These are phyloP conservation scores for Sebastes schlegelii DNA, from an alignment of 2,113 vertebrate genomes.

Conservation along the genomic window DNA sequence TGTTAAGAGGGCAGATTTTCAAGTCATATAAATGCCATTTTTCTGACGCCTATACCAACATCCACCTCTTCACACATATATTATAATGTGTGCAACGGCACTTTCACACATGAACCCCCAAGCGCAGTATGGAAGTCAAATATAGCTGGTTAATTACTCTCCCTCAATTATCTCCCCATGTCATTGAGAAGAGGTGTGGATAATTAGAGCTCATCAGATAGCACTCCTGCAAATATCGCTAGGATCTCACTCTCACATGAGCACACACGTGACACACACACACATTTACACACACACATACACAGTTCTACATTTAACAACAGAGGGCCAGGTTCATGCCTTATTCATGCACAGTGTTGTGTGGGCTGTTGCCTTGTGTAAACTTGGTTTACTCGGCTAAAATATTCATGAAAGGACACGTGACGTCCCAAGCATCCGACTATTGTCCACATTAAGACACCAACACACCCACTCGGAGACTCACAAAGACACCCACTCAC, in stretches of 20 bases:
- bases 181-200: constrained; percentile 71
- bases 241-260: constrained; percentile 36
- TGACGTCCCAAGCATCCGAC: constrained; percentile 34
- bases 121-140: constrained; percentile 59
- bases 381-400: constrained; percentile 70
- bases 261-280: constrained; percentile 33
- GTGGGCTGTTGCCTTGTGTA: constrained; percentile 62
- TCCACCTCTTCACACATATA: constrained; percentile 5
- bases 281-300: constrained; percentile 4
- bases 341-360: constrained; percentile 70
- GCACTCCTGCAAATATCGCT: constrained; percentile 60
- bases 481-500: constrained; percentile 13
- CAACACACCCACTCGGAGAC: constrained; percentile 6
- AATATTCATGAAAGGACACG: constrained; percentile 70
- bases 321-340: constrained; percentile 49
- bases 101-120: constrained; percentile 37
- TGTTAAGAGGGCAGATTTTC: background rate
- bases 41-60: background rate
- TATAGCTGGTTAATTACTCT: constrained; percentile 73
- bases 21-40: background rate
- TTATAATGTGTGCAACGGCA: constrained; percentile 9
- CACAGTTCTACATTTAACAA: constrained; percentile 48
- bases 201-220: constrained; percentile 78
- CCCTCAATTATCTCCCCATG: constrained; percentile 69
- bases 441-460: constrained; percentile 46